phyloP scores from a whole-genome alignment of 2,113 vertebrate species.

The Mesembrinibis cayennensis region DNA sequence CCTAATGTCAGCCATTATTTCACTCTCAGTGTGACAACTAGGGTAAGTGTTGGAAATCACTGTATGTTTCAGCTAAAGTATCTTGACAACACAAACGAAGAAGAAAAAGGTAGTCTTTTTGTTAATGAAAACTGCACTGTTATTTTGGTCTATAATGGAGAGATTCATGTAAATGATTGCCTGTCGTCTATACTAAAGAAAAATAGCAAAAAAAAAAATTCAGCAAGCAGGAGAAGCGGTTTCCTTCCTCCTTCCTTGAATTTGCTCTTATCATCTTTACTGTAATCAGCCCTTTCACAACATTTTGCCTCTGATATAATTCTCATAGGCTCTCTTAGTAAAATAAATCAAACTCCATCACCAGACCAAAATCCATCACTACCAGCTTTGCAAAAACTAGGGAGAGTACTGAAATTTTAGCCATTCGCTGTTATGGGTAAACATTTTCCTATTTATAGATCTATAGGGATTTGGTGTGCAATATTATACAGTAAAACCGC shows the following conservation, averaged over 20 bases:
- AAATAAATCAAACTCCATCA: neutral
- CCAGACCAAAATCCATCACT: neutral
- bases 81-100: slow-evolving; percentile 74
- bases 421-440: neutral
- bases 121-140: slow-evolving; percentile 72
- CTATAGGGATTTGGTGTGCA: neutral
- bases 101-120: slow-evolving; percentile 69
- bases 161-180: slow-evolving; percentile 72
- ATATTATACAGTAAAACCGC: neutral
- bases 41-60: slow-evolving; percentile 73
- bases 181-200: slow-evolving; percentile 53
- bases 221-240: neutral
- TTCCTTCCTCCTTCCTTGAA: slow-evolving; percentile 13
- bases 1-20: slow-evolving; percentile 76
- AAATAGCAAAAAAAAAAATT: slow-evolving; percentile 4
- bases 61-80: slow-evolving; percentile 71
- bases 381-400: neutral
- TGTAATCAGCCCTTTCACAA: neutral
- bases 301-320: neutral
- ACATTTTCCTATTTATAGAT: neutral
- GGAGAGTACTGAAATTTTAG: neutral
- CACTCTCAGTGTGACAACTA: slow-evolving; percentile 74
- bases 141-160: slow-evolving; percentile 72
- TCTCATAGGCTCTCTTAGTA: neutral
- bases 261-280: neutral